These are phyloP conservation scores for Carabus problematicus DNA, from an alignment of 2,888 invertebrate species.

Conservation along the genomic window DNA sequence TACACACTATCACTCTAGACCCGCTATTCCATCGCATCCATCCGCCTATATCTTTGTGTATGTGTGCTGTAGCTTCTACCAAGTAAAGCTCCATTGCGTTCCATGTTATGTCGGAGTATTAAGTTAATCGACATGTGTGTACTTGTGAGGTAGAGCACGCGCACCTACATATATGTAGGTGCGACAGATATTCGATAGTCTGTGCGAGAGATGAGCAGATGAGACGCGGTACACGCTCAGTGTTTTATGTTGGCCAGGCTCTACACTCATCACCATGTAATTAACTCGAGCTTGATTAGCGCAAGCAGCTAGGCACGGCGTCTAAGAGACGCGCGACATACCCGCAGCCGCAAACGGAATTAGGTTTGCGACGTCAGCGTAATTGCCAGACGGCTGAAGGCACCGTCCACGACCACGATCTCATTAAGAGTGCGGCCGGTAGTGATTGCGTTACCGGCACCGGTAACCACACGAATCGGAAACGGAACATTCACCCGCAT, in stretches of 20 bases:
- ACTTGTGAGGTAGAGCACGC: neutral
- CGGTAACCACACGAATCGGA: conserved; percentile 13
- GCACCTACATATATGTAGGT: neutral
- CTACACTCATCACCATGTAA: conserved; percentile 37
- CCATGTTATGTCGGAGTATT: no score
- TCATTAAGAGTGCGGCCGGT: conserved; percentile 39
- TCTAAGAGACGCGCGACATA: conserved; percentile 4
- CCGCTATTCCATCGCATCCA: no score
- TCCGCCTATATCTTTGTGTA: no score
- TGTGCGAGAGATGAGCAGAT: neutral
- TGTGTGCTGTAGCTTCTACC: no score
- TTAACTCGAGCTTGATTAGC: conserved; percentile 31
- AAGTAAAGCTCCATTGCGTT: no score
- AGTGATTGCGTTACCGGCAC: conserved; percentile 39
- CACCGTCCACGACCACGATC: conserved; percentile 18
- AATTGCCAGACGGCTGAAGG: conserved; percentile 33
- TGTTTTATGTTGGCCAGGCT: conserved; percentile 2
- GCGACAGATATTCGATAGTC: neutral
- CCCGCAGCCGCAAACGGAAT: conserved; percentile 39
- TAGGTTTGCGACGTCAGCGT: conserved; percentile 40
- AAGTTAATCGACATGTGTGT: no score
- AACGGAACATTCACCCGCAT: conserved; percentile 11
- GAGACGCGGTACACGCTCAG: neutral
- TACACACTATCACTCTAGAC: no score
- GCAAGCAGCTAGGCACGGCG: conserved; percentile 3